Evolutionary conservation across 2,888 invertebrate species (phyloP), one percentile per base, ranked within the genome.

Genomic region (Lobophora halterata): DNA sequence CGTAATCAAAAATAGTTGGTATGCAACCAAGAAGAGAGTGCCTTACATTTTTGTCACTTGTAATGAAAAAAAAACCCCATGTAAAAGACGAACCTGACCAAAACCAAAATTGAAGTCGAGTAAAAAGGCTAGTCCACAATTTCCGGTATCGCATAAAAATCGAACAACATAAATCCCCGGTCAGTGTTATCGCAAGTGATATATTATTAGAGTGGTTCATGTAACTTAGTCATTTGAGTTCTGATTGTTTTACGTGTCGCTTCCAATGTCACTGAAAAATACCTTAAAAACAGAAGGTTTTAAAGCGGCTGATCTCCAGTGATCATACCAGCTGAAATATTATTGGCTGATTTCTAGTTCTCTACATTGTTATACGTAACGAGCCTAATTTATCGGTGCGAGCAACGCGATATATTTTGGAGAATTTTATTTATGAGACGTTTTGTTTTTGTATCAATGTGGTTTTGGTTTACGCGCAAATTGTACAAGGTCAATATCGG

Each of bases 201-300:
- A 74, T 74, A 79, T 71, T 65, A 75, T 74, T 68, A 77, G 71
- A n/a, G n/a, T n/a, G n/a, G n/a, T n/a, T n/a, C n/a, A n/a, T n/a
- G n/a, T n/a, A n/a, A n/a, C n/a, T n/a, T n/a, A n/a, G n/a, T n/a
- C n/a, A n/a, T n/a, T n/a, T n/a, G n/a, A n/a, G n/a, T n/a, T n/a
- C n/a, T n/a, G n/a, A n/a, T n/a, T n/a, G n/a, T n/a, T n/a, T n/a
- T n/a, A n/a, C n/a, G n/a, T n/a, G n/a, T n/a, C n/a, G n/a, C n/a
- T n/a, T n/a, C n/a, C n/a, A n/a, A n/a, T n/a, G n/a, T n/a, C n/a
- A n/a, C n/a, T n/a, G n/a, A n/a, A n/a, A n/a, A n/a, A n/a, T n/a
- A n/a, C n/a, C n/a, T n/a, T n/a, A n/a, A n/a, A n/a, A n/a, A n/a
- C n/a, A n/a, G n/a, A n/a, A n/a, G n/a, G n/a, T n/a, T n/a, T n/a